These are phyloP conservation scores for Drosophila ezoana DNA, from an alignment of 2,888 invertebrate genomes.

Conservation along the genomic window DNA sequence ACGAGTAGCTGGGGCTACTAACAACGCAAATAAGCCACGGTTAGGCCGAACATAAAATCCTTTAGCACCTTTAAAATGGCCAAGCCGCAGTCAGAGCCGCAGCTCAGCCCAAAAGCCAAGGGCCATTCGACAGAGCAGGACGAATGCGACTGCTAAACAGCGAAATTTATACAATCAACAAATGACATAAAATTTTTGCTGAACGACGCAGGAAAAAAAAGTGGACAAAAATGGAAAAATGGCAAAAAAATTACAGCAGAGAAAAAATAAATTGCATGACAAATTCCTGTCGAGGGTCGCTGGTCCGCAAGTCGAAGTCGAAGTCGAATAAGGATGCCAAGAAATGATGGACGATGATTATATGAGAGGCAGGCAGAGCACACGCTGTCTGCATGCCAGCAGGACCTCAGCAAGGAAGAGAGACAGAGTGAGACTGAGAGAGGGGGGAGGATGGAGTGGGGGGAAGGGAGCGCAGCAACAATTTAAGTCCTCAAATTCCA, in stretches of 20 bases:
- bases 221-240: slow-evolving; percentile 1
- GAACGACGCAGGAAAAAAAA: slow-evolving; percentile 40
- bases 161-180: slow-evolving; percentile 77
- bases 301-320: slow-evolving; percentile 27
- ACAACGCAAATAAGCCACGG: slow-evolving; percentile 76
- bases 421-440: neutral
- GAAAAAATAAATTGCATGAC: slow-evolving; percentile 70
- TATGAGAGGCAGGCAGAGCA: slow-evolving; percentile 40
- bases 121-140: slow-evolving; percentile 22
- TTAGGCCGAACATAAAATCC: slow-evolving; percentile 79
- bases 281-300: slow-evolving; percentile 65
- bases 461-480: slow-evolving; percentile 45
- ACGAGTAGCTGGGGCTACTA: slow-evolving; percentile 63
- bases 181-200: slow-evolving; percentile 75
- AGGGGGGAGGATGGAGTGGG: too few species aligned
- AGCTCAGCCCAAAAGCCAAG: slow-evolving; percentile 24
- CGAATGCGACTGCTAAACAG: slow-evolving; percentile 64
- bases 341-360: slow-evolving; percentile 77
- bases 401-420: slow-evolving; percentile 23
- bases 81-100: slow-evolving; percentile 22
- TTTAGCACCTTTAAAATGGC: slow-evolving; percentile 78
- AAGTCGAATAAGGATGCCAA: slow-evolving; percentile 47
- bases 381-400: slow-evolving; percentile 17
- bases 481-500: slow-evolving; percentile 80
- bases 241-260: neutral